phyloP scores from a whole-genome alignment of 2,888 invertebrate genomes.

The Sycophila texana region DNA sequence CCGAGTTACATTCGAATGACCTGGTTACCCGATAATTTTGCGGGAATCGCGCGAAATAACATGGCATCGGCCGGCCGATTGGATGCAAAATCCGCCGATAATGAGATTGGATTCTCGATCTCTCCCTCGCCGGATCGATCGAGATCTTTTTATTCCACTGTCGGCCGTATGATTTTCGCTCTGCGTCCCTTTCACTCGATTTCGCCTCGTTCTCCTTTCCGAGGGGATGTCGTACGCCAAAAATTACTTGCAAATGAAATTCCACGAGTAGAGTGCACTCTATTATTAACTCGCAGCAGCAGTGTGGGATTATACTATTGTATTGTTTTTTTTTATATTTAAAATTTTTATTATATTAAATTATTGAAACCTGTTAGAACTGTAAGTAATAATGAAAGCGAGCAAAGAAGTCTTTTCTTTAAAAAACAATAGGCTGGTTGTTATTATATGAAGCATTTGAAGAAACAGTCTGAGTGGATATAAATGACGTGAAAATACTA shows the following conservation, averaged over 20 bases:
- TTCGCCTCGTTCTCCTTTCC: not conserved
- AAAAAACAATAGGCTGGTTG: too few relatives aligned
- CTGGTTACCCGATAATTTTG: slow-evolving; percentile 66
- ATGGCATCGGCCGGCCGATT: slow-evolving; percentile 60
- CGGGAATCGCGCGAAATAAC: slow-evolving; percentile 58
- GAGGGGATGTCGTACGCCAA: not conserved
- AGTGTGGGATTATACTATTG: not conserved
- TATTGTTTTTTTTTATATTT: too few relatives aligned
- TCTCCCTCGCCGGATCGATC: not conserved
- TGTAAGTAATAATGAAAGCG: too few relatives aligned
- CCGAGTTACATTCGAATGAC: slow-evolving; percentile 53
- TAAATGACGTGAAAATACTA: too few relatives aligned
- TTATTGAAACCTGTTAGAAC: too few relatives aligned
- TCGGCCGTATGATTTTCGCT: not conserved
- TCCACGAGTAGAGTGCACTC: not conserved
- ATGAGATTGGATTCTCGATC: slow-evolving; percentile 12
- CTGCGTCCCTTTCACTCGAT: not conserved
- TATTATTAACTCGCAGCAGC: not conserved
- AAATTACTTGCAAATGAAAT: slow-evolving; percentile 7
- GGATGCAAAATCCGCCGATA: slow-evolving; percentile 50
- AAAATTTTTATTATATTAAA: too few relatives aligned
- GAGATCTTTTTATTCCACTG: slow-evolving; percentile 13
- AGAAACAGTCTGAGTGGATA: too few relatives aligned
- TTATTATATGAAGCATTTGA: too few relatives aligned
- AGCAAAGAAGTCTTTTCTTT: too few relatives aligned